phyloP scores from a whole-genome alignment of 2,888 invertebrate species.

The Epirrita christyi region DNA sequence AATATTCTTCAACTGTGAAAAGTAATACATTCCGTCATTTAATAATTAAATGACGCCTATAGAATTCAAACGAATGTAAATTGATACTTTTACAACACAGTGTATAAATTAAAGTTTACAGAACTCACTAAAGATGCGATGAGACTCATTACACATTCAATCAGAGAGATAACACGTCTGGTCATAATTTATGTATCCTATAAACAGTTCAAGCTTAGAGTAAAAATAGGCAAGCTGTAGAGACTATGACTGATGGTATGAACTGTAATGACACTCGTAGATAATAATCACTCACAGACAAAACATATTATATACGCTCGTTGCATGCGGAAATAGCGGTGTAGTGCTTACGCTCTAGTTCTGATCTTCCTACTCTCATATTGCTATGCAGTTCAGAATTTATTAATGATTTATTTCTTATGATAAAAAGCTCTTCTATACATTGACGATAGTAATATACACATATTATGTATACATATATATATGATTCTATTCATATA shows the following conservation, averaged over 20 bases:
- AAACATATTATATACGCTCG: too few species aligned
- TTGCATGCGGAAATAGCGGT: too few species aligned
- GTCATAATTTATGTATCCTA: slow-evolving; percentile 42
- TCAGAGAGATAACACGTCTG: slow-evolving; percentile 38
- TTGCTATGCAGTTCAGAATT: slow-evolving; percentile 4
- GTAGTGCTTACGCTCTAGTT: slow-evolving; percentile 2
- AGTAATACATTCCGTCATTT: neutral
- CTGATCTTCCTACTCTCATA: slow-evolving; percentile 7
- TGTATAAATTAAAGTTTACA: slow-evolving; percentile 39
- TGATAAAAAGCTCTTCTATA: slow-evolving; percentile 31
- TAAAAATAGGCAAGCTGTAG: slow-evolving; percentile 2
- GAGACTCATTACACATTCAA: slow-evolving; percentile 38
- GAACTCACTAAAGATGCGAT: slow-evolving; percentile 31
- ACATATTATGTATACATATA: slow-evolving; percentile 27
- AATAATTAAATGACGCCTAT: slow-evolving; percentile 11
- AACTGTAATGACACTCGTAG: slow-evolving; percentile 1
- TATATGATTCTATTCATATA: too few species aligned
- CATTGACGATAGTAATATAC: neutral
- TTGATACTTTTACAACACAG: slow-evolving; percentile 20
- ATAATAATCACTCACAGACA: neutral
- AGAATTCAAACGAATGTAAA: slow-evolving; percentile 11
- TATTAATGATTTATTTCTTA: slow-evolving; percentile 23
- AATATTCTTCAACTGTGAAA: neutral
- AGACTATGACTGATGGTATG: neutral
- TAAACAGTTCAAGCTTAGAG: slow-evolving; percentile 48